Conservation (phyloP, 2,888 invertebrate species). For the Strigamia crassipes region DNA sequence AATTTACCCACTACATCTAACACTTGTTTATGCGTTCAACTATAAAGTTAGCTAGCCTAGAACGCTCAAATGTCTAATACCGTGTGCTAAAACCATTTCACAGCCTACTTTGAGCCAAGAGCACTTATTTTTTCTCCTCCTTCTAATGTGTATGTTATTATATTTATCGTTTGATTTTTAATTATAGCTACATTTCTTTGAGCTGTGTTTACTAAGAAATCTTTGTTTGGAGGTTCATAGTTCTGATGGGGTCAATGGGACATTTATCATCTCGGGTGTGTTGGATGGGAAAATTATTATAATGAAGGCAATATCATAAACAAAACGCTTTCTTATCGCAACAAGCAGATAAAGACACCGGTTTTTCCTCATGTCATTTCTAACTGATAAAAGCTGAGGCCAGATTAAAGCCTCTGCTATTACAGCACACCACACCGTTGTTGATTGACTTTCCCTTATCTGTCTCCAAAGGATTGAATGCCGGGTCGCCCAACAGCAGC, state of each 20-base stretch:
- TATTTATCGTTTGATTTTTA: neutral
- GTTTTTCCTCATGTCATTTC: constrained; percentile 37
- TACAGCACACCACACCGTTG: constrained; percentile 38
- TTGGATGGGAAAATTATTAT: constrained; percentile 39
- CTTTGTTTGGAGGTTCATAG: neutral
- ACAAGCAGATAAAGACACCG: constrained; percentile 40
- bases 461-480: constrained; percentile 38
- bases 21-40: constrained; percentile 24
- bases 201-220: neutral
- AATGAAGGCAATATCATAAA: constrained; percentile 42
- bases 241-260: constrained; percentile 19
- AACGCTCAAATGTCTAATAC: too few relatives aligned
- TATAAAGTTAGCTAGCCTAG: neutral
- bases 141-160: neutral
- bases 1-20: constrained; percentile 25
- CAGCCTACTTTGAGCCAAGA: neutral
- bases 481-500: constrained; percentile 42
- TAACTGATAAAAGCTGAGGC: constrained; percentile 42
- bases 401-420: constrained; percentile 40
- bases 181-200: neutral
- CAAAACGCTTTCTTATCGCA: constrained; percentile 42
- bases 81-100: neutral
- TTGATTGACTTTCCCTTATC: constrained; percentile 40
- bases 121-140: neutral
- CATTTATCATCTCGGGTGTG: constrained; percentile 42